These are phyloP conservation scores for Chromis chromis DNA, from an alignment of 2,797 vertebrate species.

Conservation along the genomic window DNA sequence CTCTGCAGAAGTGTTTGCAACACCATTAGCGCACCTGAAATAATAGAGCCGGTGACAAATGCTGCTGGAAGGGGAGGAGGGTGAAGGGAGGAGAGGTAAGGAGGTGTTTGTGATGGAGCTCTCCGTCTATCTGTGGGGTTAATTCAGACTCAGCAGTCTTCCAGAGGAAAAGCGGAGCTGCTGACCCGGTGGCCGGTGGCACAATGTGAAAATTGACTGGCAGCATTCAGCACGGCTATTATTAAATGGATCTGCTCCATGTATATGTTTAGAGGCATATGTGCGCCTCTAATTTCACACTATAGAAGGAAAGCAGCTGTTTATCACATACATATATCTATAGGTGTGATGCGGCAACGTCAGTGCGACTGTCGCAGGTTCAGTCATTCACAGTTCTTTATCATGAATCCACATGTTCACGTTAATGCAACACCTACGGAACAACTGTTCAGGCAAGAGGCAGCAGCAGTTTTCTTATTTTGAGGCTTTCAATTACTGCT, in stretches of 20 bases:
- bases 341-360: constrained; percentile 65
- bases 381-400: constrained; percentile 39
- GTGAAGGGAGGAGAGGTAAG: constrained; percentile 38
- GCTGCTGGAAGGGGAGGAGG: constrained; percentile 65
- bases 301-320: constrained; percentile 66
- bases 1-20: constrained; percentile 73
- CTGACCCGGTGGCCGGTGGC: constrained; percentile 66
- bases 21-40: constrained; percentile 89
- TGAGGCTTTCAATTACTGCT: too few relatives aligned
- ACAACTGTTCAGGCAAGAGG: constrained; percentile 12
- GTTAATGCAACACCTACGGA: constrained; percentile 39
- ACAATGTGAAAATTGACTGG: constrained; percentile 80
- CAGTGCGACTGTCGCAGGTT: constrained; percentile 42
- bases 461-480: neutral
- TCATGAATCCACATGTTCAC: constrained; percentile 50
- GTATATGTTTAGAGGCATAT: constrained; percentile 20
- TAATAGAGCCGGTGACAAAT: constrained; percentile 82
- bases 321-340: constrained; percentile 52
- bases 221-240: constrained; percentile 58
- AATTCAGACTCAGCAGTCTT: constrained; percentile 71
- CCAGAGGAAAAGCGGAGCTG: constrained; percentile 66
- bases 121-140: constrained; percentile 61
- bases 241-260: constrained; percentile 36
- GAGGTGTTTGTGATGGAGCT: constrained; percentile 51
- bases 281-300: constrained; percentile 54